Base-by-base conservation (phyloP, 2,797 vertebrate genomes). In the Sebastes nivosus region DNA sequence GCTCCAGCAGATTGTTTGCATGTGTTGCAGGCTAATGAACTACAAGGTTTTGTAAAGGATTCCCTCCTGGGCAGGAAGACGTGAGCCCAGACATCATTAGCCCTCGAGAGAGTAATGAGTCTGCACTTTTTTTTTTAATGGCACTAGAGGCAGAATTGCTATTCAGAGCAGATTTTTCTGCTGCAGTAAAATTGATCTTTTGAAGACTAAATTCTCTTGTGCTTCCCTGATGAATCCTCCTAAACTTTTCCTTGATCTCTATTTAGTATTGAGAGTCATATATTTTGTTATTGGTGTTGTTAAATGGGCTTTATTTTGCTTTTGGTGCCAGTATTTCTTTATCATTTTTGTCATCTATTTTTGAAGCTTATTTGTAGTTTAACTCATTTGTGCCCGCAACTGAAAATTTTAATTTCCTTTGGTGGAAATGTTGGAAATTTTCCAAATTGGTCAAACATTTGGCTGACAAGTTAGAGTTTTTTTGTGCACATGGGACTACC, bases 1-100 rank as follows among this genome's bases (percentile, higher is more conserved):
- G 72, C 61, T 52, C 13, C 75, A 57, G 20, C 29, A 52, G 84
- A 81, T 84, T 92, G 88, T 84, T 93, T 85, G 71, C 83, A 91
- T 57, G 27, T 90, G 84, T 88, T 75, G 22, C 59, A 9, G 69
- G 27, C 24, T 76, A 85, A 88, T 68, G 69, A 89, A 72, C 58
- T 25, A 67, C 74, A 57, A 60, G 57, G 18, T 64, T 74, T 81
- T 71, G 52, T 13, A 67, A 77, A 81, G 84, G 77, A 67, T 92
- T 91, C 68, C 78, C 73, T 85, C 11, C 68, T 77, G 69, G 75
- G 50, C 75, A 59, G 72, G 65, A 77, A 80, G 42, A 82, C 68
- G 25, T 52, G 24, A 77, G 63, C 50, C 52, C 55, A 82, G 75
- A 84, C 38, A 81, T 88, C 66, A 84, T 91, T 85, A 88, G 78